These are phyloP conservation scores for Tiphia femorata DNA, from an alignment of 2,888 invertebrate genomes.

Conservation along the genomic window DNA sequence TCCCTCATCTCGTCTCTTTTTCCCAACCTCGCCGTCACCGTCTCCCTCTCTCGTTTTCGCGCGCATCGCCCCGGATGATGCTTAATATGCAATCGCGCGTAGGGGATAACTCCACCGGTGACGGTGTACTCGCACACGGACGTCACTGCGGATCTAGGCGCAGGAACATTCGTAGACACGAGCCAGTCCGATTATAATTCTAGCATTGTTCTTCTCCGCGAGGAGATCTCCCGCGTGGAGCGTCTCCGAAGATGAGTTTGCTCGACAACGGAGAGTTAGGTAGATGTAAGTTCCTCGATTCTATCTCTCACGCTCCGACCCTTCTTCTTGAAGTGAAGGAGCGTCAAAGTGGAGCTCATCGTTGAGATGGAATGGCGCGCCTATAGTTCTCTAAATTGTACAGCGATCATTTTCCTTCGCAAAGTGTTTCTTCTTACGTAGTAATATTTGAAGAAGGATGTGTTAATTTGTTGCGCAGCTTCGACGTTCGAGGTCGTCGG, in stretches of 20 bases:
- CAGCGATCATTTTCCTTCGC: too few relatives aligned
- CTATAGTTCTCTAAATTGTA: too few relatives aligned
- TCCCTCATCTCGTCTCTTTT: conserved; percentile 4
- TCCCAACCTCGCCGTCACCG: conserved; percentile 5
- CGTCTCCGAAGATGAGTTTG: too few relatives aligned
- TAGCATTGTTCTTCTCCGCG: conserved; percentile 19
- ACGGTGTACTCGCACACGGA: conserved; percentile 19
- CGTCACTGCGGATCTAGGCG: too few relatives aligned
- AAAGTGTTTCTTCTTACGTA: conserved; percentile 41
- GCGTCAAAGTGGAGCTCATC: too few relatives aligned
- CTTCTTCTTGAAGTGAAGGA: not conserved
- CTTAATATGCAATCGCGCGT: conserved; percentile 60
- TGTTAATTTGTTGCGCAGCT: conserved; percentile 69
- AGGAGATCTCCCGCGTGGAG: too few relatives aligned
- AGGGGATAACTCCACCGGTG: conserved; percentile 47
- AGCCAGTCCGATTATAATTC: conserved; percentile 36
- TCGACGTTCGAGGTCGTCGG: conserved; percentile 73
- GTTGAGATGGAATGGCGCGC: not conserved
- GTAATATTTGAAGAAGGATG: not conserved
- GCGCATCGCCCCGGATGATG: conserved; percentile 30
- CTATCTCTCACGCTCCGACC: too few relatives aligned
- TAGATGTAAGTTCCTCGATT: too few relatives aligned
- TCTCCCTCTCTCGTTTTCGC: conserved; percentile 15
- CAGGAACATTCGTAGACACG: too few relatives aligned
- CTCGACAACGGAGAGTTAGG: too few relatives aligned